Evolutionary conservation across 37 sponge, comb jelly and placozoan genomes (phyloP).

Genomic region (Geodia barretti): DNA sequence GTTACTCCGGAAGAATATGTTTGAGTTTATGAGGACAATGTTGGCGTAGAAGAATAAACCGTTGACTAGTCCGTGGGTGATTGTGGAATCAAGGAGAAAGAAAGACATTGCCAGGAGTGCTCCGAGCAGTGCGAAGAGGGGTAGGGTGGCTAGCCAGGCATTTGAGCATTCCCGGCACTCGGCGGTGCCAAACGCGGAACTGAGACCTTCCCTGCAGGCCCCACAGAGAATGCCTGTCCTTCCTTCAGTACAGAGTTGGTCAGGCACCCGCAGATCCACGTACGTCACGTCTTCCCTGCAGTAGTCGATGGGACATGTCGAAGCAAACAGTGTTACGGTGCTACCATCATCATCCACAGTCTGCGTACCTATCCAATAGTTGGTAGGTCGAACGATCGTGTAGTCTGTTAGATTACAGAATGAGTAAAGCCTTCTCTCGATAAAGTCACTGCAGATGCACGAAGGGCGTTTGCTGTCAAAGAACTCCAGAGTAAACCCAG

Average conservation of each 20-base stretch:
- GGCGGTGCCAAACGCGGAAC: slow-evolving; percentile 51
- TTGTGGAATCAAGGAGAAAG: slow-evolving; percentile 54
- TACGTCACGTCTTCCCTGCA: not conserved
- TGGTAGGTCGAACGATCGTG: slow-evolving; percentile 17
- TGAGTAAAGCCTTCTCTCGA: not conserved
- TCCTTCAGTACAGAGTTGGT: slow-evolving; percentile 19
- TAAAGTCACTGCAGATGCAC: slow-evolving; percentile 27
- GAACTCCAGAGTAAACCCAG: slow-evolving; percentile 11
- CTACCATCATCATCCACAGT: not conserved
- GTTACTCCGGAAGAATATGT: slow-evolving; percentile 20
- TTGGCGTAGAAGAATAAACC: slow-evolving; percentile 65
- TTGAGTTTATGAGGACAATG: slow-evolving; percentile 21
- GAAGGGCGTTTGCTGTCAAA: not conserved
- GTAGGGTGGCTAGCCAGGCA: slow-evolving; percentile 35
- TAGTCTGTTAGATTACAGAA: slow-evolving; percentile 10
- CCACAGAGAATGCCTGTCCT: slow-evolving; percentile 68
- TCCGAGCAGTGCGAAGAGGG: slow-evolving; percentile 27
- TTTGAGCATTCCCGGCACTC: slow-evolving; percentile 47
- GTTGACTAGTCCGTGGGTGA: slow-evolving; percentile 45
- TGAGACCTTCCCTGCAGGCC: slow-evolving; percentile 23
- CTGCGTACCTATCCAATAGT: slow-evolving; percentile 22
- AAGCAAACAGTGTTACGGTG: slow-evolving; percentile 2
- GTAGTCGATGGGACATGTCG: slow-evolving; percentile 43
- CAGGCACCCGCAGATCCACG: slow-evolving; percentile 9
- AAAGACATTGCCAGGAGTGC: slow-evolving; percentile 28